Conservation (phyloP, 2,888 invertebrate genomes). For the Mimas tiliae region DNA sequence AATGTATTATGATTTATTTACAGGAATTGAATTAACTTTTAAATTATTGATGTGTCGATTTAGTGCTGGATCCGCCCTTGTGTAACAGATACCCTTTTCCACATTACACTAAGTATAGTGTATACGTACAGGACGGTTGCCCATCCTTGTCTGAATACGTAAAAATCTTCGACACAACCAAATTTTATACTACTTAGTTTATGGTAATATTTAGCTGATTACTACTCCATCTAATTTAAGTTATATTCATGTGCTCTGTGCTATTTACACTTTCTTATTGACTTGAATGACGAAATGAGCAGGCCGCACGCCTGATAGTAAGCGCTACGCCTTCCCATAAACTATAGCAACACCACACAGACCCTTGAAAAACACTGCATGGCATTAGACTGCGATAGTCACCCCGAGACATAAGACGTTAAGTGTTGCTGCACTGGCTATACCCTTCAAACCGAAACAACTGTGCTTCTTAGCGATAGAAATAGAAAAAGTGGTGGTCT, state of each 20-base stretch:
- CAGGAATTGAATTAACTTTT: not conserved
- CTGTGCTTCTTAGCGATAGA: too few species aligned
- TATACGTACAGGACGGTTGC: not conserved
- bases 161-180: slow-evolving; percentile 25
- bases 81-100: slow-evolving; percentile 8
- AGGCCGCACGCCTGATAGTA: too few species aligned
- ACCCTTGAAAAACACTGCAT: too few species aligned
- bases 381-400: too few species aligned
- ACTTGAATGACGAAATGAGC: too few species aligned
- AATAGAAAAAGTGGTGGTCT: too few species aligned
- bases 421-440: too few species aligned
- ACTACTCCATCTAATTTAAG: slow-evolving; percentile 9
- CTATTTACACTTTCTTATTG: not conserved
- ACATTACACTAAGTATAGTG: slow-evolving; percentile 7
- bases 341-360: too few species aligned
- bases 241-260: slow-evolving; percentile 3
- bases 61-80: slow-evolving; percentile 13
- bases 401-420: too few species aligned
- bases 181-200: slow-evolving; percentile 22
- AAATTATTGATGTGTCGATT: not conserved
- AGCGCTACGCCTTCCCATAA: too few species aligned
- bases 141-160: not conserved
- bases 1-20: too few species aligned
- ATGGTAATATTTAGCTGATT: not conserved
- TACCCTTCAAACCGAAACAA: too few species aligned